Conservation (phyloP, 2,888 invertebrate genomes). For the Bellardia pandia region DNA sequence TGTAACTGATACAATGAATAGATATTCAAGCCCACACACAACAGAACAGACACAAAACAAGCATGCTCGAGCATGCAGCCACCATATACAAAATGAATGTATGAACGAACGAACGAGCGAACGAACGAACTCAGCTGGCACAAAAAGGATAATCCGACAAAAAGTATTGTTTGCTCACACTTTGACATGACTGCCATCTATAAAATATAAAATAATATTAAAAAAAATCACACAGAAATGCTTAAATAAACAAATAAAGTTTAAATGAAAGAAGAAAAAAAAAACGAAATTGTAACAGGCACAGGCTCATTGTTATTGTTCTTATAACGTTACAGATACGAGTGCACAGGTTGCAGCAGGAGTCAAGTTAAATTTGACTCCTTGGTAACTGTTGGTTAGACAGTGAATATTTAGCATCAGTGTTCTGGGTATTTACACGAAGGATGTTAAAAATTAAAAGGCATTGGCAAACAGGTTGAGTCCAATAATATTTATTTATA, state of each 20-base stretch:
- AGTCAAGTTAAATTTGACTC: slow-evolving; percentile 23
- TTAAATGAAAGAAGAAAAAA: slow-evolving; percentile 3
- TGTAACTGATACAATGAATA: slow-evolving; percentile 37
- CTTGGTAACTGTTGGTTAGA: slow-evolving; percentile 37
- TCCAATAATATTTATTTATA: slow-evolving; percentile 26
- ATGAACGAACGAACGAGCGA: slow-evolving; percentile 7
- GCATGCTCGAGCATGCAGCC: background rate
- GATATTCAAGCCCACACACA: slow-evolving; percentile 37
- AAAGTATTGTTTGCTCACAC: slow-evolving; percentile 76
- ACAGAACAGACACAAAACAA: background rate
- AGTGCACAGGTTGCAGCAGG: background rate
- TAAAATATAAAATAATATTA: slow-evolving; percentile 3
- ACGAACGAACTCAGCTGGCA: slow-evolving; percentile 79
- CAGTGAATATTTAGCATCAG: background rate
- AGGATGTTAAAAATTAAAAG: background rate
- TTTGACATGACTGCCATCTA: slow-evolving; percentile 65
- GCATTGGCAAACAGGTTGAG: background rate
- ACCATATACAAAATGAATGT: background rate
- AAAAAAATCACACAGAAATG: background rate
- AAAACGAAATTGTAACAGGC: background rate
- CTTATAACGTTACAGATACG: background rate
- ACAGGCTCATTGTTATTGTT: background rate
- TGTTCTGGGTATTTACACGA: slow-evolving; percentile 11
- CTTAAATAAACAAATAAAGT: slow-evolving; percentile 30
- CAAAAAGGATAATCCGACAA: slow-evolving; percentile 78